Conservation (phyloP, 1,140 invertebrate species). For the Sycophaga agraensis region DNA sequence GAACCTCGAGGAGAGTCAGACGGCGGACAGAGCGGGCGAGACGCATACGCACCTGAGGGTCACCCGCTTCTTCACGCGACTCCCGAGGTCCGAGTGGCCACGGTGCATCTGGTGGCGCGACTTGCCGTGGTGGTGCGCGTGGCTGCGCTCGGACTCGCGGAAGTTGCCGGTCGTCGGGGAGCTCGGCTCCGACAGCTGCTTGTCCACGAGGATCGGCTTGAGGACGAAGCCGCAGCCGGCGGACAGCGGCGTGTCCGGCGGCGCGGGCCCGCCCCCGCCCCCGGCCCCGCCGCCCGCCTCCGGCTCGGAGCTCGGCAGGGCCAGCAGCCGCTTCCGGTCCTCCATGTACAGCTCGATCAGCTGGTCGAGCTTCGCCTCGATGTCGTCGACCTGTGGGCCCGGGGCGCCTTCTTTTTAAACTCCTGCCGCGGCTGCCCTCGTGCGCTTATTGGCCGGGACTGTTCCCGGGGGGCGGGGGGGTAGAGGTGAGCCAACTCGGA, state of each 20-base stretch:
- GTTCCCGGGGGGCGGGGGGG: too few species aligned
- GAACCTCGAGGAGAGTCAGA: not conserved
- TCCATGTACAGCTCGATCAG: conserved; percentile 91
- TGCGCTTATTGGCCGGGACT: too few species aligned
- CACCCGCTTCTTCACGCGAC: conserved; percentile 80
- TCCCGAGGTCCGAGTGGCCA: conserved; percentile 78
- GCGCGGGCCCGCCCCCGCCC: conserved; percentile 31
- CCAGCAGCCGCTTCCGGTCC: conserved; percentile 71
- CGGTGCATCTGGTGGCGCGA: conserved; percentile 69
- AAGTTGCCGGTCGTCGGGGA: conserved; percentile 65
- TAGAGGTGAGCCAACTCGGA: too few species aligned
- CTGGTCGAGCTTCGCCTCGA: conserved; percentile 90
- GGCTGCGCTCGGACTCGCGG: conserved; percentile 46
- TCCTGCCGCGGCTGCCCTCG: too few species aligned
- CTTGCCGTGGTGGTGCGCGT: not conserved
- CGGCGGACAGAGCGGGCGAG: not conserved
- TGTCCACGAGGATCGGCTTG: conserved; percentile 70
- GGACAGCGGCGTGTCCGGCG: conserved; percentile 38
- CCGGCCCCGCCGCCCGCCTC: conserved; percentile 16
- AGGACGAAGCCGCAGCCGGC: conserved; percentile 43
- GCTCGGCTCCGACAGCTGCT: conserved; percentile 77
- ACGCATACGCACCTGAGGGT: conserved; percentile 71
- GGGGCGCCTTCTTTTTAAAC: too few species aligned
- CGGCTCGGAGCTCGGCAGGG: conserved; percentile 53
- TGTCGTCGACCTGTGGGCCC: conserved; percentile 84